Percentiles rank a stretch among this genome's conserved stretches.
phyloP scores from a whole-genome alignment of 2,888 invertebrate species.

The Strigamia crassipes region DNA sequence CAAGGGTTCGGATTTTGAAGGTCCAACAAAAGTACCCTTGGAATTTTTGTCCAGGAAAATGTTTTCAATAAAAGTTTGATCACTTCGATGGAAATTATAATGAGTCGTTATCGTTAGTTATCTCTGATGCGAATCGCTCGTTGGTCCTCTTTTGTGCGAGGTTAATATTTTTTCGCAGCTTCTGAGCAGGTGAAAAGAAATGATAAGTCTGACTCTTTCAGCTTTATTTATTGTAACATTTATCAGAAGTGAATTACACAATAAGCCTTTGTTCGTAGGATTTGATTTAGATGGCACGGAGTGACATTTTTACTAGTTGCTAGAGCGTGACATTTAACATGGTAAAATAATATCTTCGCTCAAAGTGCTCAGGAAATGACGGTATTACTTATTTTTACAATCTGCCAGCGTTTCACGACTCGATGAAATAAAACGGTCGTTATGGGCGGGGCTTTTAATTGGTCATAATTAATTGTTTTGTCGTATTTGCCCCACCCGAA shows the following conservation, averaged over 20 bases:
- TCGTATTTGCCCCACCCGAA: neutral
- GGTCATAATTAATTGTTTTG: neutral
- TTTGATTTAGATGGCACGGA: neutral
- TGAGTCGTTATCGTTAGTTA: neutral
- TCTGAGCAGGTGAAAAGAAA: neutral
- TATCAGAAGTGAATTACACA: constrained; percentile 7
- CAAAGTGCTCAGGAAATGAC: neutral
- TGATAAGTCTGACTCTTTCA: neutral
- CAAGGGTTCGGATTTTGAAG: constrained; percentile 10
- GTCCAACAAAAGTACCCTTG: neutral
- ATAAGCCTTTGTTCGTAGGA: neutral
- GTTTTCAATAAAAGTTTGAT: neutral
- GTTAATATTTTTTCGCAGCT: neutral
- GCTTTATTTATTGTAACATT: constrained; percentile 1
- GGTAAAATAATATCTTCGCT: too few relatives aligned
- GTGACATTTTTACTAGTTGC: too few relatives aligned
- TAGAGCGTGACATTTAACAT: too few relatives aligned
- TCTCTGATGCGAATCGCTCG: neutral
- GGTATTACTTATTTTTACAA: neutral
- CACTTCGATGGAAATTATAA: too few relatives aligned
- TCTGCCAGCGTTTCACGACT: neutral
- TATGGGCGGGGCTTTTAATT: neutral
- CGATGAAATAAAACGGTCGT: neutral
- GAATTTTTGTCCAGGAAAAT: neutral
- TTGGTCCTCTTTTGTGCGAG: neutral